phyloP scores from a whole-genome alignment of 1,140 invertebrate species.

The Scaptomyza graminum region DNA sequence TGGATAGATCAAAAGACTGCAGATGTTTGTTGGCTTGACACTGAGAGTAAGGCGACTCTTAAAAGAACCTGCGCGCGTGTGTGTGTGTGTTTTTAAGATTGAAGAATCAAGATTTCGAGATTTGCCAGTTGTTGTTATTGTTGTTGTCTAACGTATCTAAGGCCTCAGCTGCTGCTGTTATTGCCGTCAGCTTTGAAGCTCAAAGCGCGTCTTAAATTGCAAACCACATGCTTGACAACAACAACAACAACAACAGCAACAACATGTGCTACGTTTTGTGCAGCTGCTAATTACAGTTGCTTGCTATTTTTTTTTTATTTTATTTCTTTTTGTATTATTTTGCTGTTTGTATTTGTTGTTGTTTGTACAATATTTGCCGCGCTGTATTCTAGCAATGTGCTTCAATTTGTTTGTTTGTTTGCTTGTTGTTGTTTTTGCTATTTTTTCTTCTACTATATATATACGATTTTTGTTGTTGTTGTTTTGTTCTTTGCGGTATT shows the following conservation, averaged over 20 bases:
- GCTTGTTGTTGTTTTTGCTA: not conserved
- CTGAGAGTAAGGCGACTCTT: conserved; percentile 14
- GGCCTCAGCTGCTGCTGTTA: conserved; percentile 24
- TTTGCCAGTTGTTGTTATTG: conserved; percentile 27
- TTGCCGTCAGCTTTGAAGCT: conserved; percentile 35
- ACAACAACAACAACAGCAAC: conserved; percentile 36
- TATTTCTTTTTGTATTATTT: not conserved
- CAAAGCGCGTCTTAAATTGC: conserved; percentile 73
- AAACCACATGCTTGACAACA: conserved; percentile 67
- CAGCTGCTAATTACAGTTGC: conserved; percentile 80
- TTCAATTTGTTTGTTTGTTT: conserved; percentile 70
- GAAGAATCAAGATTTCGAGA: conserved; percentile 28
- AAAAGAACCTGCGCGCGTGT: not conserved
- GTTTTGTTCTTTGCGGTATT: conserved; percentile 63
- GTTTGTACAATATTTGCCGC: conserved; percentile 17
- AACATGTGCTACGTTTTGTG: conserved; percentile 66
- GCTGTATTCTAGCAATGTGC: conserved; percentile 60
- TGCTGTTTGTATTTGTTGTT: conserved; percentile 44
- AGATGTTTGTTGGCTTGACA: conserved; percentile 40
- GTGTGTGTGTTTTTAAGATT: not conserved
- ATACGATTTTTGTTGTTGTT: not conserved
- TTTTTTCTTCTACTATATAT: conserved; percentile 13
- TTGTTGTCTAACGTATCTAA: not conserved
- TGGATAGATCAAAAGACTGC: conserved; percentile 38
- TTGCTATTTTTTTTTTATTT: conserved; percentile 48